Evolutionary conservation across 1,140 invertebrate species (phyloP).

Genomic region (Musca vetustissima): DNA sequence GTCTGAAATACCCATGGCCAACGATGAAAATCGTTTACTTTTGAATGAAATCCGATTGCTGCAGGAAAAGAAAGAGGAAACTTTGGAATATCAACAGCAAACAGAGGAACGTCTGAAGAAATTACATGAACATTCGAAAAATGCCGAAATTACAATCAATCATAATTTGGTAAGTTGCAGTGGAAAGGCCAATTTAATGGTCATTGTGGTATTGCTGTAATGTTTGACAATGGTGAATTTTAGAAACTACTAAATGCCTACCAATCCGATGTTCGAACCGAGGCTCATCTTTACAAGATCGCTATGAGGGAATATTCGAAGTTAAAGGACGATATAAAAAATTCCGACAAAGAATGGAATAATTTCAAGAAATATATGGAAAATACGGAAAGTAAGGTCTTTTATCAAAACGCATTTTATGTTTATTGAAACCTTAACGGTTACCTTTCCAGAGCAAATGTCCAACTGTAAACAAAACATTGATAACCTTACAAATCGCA

Average conservation of each 20-base stretch:
- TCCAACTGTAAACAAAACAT: conserved; percentile 48
- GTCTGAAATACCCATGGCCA: conserved; percentile 68
- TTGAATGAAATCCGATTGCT: conserved; percentile 54
- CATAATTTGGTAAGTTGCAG: conserved; percentile 55
- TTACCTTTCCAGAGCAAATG: conserved; percentile 30
- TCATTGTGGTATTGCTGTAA: too few relatives aligned
- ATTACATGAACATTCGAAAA: conserved; percentile 55
- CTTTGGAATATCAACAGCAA: conserved; percentile 36
- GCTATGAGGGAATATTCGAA: conserved; percentile 56
- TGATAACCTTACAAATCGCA: conserved; percentile 58
- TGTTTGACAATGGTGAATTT: too few relatives aligned
- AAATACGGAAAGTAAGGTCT: conserved; percentile 30
- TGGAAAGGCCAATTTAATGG: too few relatives aligned
- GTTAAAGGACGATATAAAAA: conserved; percentile 55
- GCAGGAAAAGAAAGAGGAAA: conserved; percentile 36
- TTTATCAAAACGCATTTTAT: neutral
- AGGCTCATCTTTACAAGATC: conserved; percentile 60
- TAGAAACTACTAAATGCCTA: conserved; percentile 60
- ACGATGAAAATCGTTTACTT: conserved; percentile 66
- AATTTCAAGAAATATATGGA: conserved; percentile 31
- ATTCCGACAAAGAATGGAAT: conserved; percentile 52
- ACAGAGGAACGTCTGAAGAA: conserved; percentile 44
- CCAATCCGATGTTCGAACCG: conserved; percentile 60
- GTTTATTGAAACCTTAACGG: neutral
- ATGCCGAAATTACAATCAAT: conserved; percentile 55